Conservation (phyloP, 2,888 invertebrate species). For the Macaria liturata region DNA sequence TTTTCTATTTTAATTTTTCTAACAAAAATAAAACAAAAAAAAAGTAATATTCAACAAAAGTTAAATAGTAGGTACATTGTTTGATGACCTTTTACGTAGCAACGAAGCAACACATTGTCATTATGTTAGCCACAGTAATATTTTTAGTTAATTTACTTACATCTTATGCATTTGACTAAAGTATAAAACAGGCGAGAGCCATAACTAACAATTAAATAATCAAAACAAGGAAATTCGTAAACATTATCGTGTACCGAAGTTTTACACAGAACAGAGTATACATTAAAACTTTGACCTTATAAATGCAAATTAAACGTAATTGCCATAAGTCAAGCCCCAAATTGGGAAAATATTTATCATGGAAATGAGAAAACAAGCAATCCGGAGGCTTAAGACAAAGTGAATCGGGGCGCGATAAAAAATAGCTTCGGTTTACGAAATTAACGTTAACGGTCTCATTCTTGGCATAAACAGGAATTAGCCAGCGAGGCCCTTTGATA, state of each 20-base stretch:
- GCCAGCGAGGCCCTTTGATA: conserved; percentile 20
- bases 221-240: too few relatives aligned
- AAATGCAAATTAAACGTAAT: conserved; percentile 49
- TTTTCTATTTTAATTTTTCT: too few relatives aligned
- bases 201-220: too few relatives aligned
- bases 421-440: conserved; percentile 43
- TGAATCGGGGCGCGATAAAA: conserved; percentile 41
- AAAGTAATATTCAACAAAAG: too few relatives aligned
- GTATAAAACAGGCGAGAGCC: too few relatives aligned
- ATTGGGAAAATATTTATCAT: conserved; percentile 55
- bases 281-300: conserved; percentile 24
- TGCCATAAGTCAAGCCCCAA: conserved; percentile 44
- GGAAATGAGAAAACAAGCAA: conserved; percentile 48
- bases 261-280: not conserved
- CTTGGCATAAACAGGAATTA: conserved; percentile 29
- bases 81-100: too few relatives aligned
- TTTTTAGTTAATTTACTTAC: too few relatives aligned
- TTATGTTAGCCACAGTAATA: too few relatives aligned
- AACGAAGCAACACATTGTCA: too few relatives aligned
- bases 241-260: not conserved
- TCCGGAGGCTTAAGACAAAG: conserved; percentile 42
- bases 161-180: too few relatives aligned
- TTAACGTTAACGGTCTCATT: conserved; percentile 29
- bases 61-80: too few relatives aligned
- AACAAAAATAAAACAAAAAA: too few relatives aligned